Base-by-base conservation (phyloP, 2,888 invertebrate genomes). In the Phorcus lineatus region DNA sequence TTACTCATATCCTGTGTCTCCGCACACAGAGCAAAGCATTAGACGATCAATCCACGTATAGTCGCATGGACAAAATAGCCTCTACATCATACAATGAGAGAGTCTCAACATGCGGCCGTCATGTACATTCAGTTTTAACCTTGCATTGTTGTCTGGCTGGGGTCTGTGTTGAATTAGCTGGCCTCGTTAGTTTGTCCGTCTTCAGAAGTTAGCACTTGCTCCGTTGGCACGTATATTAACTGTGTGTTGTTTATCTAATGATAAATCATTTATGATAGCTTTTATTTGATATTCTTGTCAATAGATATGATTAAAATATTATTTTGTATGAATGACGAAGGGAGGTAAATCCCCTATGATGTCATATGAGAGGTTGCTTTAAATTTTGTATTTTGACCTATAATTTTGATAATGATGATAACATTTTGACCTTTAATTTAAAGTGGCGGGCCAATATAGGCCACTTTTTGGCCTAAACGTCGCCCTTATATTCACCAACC, bases 1-100 rank as follows among this genome's bases (percentile, higher is more conserved):
- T 70, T 70, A 70, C 70, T 70, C 70, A 31, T 70, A 70, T 70
- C 70, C 70, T 28, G 31, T 70, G 31, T 24, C 36, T 40, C 70
- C 3, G 36, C 28, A 70, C 70, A 70, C 70, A 31, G 36, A 70
- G 70, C 40, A 19, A 31, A 36, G 70, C 31, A 70, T 28, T 36
- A 36, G 70, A 9, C 19, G 70, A 70, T 70, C 70, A 70, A 70
- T 70, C 70, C 17, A 11, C 17, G 31, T 17, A 70, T 36, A 36
- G 70, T 70, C 11, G 70, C n/a, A 36, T 36, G 31, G 40, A 19
- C 31, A 70, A 47, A 47, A 70, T 31, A 36, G n/a, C 19, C 70
- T 40, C 11, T n/a, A n/a, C 31, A 36, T 16, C 40, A 24, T 17
- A 19, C 36, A 70, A 70, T 70, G 19, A 70, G n/a, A n/a, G 70